Conservation (phyloP, 1,140 invertebrate genomes). For the Drosophila kohkoa region DNA sequence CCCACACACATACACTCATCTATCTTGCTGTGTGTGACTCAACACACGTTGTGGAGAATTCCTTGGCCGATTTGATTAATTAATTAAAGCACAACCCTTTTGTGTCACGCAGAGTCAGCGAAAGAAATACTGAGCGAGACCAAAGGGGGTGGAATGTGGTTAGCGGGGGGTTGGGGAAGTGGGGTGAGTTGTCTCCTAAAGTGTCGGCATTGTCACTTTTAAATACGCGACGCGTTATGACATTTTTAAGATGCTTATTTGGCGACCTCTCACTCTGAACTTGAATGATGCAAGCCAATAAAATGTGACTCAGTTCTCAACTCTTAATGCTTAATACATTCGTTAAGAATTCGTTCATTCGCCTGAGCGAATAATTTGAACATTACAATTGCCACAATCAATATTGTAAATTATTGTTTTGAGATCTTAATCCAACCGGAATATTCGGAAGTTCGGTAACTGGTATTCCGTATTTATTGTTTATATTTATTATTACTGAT, state of each 20-base stretch:
- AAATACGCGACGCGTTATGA: slow-evolving; percentile 46
- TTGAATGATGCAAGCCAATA: slow-evolving; percentile 73
- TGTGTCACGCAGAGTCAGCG: slow-evolving; percentile 31
- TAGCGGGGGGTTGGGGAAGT: neutral
- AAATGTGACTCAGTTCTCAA: slow-evolving; percentile 37
- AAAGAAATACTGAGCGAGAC: neutral
- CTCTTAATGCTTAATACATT: neutral
- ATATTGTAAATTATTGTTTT: neutral
- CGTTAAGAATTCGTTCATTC: too few relatives aligned
- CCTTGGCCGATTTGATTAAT: slow-evolving; percentile 80
- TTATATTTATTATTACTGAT: neutral
- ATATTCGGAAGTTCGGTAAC: neutral
- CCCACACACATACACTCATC: neutral
- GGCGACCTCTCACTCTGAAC: slow-evolving; percentile 67
- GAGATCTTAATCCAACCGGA: slow-evolving; percentile 3
- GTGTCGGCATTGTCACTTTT: slow-evolving; percentile 72
- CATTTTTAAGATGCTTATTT: slow-evolving; percentile 58
- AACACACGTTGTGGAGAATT: slow-evolving; percentile 46
- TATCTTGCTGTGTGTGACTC: slow-evolving; percentile 23
- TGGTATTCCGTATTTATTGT: neutral
- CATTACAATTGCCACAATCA: neutral
- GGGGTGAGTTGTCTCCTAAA: slow-evolving; percentile 20
- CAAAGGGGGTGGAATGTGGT: neutral
- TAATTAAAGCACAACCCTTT: slow-evolving; percentile 79
- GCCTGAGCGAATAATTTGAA: too few relatives aligned